phyloP scores from a whole-genome alignment of 2,113 vertebrate species.

The Cynopterus brachyotis region DNA sequence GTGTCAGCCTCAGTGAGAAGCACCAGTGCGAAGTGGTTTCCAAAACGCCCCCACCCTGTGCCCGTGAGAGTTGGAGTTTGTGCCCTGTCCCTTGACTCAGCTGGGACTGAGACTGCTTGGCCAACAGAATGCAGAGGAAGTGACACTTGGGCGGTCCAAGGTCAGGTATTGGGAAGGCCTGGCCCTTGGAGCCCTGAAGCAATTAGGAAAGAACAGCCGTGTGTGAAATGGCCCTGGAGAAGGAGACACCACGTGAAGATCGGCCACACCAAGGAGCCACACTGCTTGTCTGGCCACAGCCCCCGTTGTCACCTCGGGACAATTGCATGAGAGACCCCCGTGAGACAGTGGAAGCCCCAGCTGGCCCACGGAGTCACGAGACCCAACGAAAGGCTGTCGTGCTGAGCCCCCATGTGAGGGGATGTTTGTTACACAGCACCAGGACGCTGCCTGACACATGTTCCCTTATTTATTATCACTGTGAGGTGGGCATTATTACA shows the following conservation, averaged over 20 bases:
- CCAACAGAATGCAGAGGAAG: fast-evolving
- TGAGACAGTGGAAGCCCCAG: background rate
- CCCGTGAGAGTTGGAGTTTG: fast-evolving
- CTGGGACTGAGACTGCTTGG: background rate
- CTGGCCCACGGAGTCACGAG: fast-evolving
- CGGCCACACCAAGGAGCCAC: background rate
- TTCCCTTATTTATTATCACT: background rate
- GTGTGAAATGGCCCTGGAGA: background rate
- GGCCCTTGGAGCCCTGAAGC: background rate
- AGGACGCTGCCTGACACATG: background rate
- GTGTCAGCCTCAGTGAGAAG: background rate
- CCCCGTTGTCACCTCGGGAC: background rate
- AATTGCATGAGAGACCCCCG: background rate
- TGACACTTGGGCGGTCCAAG: fast-evolving
- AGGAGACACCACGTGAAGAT: too few species aligned
- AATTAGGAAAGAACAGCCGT: background rate
- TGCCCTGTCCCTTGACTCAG: fast-evolving
- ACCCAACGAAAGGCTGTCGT: too few species aligned
- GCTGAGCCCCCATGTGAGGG: fast-evolving
- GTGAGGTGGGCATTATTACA: background rate
- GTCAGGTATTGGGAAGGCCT: background rate
- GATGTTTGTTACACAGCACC: fast-evolving
- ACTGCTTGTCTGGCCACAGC: background rate
- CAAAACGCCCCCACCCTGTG: background rate
- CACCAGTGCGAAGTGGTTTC: background rate